phyloP scores from a whole-genome alignment of 1,140 invertebrate species.

The Ericerus pela region DNA sequence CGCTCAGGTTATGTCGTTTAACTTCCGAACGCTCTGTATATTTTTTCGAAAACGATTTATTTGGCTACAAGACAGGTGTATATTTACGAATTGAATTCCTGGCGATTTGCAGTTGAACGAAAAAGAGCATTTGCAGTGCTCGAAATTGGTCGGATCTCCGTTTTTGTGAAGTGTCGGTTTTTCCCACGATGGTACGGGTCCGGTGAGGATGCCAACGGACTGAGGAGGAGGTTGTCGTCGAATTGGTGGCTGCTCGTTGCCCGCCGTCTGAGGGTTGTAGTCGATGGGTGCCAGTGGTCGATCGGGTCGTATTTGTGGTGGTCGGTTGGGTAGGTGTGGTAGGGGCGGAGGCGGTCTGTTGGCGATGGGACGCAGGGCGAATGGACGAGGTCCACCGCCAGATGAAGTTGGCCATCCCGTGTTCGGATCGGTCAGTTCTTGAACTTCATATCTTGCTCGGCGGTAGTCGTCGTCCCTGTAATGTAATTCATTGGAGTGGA shows the following conservation, averaged over 20 bases:
- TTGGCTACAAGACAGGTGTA: too few relatives aligned
- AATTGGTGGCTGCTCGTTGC: too few relatives aligned
- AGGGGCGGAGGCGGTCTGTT: neutral
- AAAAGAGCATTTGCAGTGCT: constrained; percentile 38
- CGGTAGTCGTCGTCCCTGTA: neutral
- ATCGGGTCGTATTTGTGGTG: neutral
- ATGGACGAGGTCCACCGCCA: neutral
- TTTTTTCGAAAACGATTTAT: too few relatives aligned
- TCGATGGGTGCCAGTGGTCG: neutral
- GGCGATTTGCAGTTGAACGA: constrained; percentile 39
- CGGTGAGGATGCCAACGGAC: constrained; percentile 27
- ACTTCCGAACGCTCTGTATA: too few relatives aligned
- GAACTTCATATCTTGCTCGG: neutral
- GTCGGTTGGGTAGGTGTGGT: neutral
- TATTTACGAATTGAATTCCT: constrained; percentile 39
- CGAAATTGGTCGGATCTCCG: constrained; percentile 28
- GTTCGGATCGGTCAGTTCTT: neutral
- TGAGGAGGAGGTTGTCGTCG: constrained; percentile 9
- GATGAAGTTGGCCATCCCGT: neutral
- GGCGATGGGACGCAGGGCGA: neutral
- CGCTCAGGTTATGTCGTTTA: too few relatives aligned
- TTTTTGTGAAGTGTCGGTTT: constrained; percentile 30
- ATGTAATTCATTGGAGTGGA: neutral
- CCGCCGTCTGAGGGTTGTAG: neutral
- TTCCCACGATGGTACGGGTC: constrained; percentile 33